Conservation (phyloP, 2,113 vertebrate species). For the Chaetorhynchus papuensis region DNA sequence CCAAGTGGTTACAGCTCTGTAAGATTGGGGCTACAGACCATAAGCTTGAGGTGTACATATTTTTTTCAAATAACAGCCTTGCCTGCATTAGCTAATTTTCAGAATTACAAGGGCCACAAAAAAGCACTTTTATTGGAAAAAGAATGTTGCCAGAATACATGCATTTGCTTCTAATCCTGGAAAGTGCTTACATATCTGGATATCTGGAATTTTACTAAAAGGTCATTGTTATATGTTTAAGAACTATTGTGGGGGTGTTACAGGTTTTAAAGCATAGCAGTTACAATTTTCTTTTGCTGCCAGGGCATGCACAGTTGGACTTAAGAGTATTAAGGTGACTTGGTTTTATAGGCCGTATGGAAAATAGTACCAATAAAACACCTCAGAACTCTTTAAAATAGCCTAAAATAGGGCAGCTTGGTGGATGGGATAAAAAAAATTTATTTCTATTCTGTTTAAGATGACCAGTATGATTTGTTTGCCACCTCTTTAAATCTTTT, state of each 20-base stretch:
- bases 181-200: neutral
- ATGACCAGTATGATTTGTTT: neutral
- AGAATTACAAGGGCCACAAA: neutral
- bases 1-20: neutral
- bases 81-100: neutral
- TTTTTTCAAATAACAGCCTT: neutral
- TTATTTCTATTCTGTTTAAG: neutral
- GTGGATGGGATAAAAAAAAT: neutral
- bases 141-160: neutral
- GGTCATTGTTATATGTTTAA: neutral
- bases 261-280: neutral
- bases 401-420: neutral
- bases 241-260: neutral
- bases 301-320: neutral
- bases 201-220: neutral
- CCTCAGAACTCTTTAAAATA: constrained; percentile 1
- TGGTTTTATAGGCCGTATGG: constrained; percentile 19
- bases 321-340: constrained; percentile 24
- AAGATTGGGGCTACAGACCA: neutral
- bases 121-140: neutral
- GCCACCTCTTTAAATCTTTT: neutral
- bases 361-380: constrained; percentile 31
- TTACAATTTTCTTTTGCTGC: constrained; percentile 1
- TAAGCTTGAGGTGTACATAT: neutral
- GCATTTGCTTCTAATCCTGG: neutral